Evolutionary conservation across 1,140 invertebrate genomes (phyloP).

Genomic region (Drosophila suzukii): DNA sequence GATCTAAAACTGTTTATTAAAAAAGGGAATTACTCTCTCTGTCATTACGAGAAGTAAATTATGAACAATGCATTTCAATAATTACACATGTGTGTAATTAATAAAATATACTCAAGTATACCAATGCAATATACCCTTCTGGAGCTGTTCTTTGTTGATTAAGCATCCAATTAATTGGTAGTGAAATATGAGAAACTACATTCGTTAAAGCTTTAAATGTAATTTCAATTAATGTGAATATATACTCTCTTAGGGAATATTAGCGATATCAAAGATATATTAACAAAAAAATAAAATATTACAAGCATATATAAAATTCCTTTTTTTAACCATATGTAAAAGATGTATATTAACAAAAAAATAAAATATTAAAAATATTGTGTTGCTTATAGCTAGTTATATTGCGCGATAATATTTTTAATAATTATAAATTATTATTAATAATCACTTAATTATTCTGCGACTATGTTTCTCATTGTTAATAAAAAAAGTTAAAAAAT

Average conservation of each 20-base stretch:
- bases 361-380: no score
- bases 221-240: no score
- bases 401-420: no score
- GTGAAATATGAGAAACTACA: not conserved
- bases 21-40: not conserved
- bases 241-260: no score
- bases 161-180: not conserved
- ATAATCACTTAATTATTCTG: no score
- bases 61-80: not conserved
- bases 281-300: no score
- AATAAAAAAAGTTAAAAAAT: not conserved
- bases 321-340: no score
- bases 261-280: no score
- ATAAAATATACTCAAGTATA: not conserved
- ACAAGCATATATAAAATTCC: no score
- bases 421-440: no score
- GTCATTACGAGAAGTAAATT: not conserved
- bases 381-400: no score
- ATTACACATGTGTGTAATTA: not conserved
- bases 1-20: constrained; percentile 2
- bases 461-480: not conserved
- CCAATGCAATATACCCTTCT: not conserved
- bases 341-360: no score
- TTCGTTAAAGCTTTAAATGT: not conserved
- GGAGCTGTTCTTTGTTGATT: not conserved